Evolutionary conservation across 1,140 invertebrate genomes (phyloP).

Genomic region (Mesaphorura yosii): DNA sequence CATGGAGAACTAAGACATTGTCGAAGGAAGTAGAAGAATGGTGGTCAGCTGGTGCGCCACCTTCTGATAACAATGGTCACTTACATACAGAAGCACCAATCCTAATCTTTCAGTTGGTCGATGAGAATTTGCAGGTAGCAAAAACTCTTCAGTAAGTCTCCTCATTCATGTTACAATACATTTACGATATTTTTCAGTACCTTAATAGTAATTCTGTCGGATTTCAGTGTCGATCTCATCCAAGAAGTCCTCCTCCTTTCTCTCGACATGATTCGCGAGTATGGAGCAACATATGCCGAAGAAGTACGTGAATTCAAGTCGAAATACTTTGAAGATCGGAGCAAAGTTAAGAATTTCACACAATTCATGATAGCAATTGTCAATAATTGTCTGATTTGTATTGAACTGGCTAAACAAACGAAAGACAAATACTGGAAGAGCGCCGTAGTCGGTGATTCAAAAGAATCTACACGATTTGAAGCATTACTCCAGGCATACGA

Average conservation of each 20-base stretch:
- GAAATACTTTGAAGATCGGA: constrained; percentile 56
- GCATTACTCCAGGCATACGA: constrained; percentile 51
- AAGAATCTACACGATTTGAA: constrained; percentile 53
- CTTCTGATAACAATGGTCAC: constrained; percentile 62
- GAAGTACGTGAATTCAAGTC: constrained; percentile 74
- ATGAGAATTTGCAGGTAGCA: constrained; percentile 85
- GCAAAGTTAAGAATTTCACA: constrained; percentile 69
- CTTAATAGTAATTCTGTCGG: too few relatives aligned
- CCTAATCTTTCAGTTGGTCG: constrained; percentile 96
- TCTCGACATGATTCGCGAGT: constrained; percentile 78
- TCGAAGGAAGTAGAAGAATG: constrained; percentile 81
- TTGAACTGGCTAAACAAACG: constrained; percentile 72
- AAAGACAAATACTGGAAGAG: constrained; percentile 64
- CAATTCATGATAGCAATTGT: constrained; percentile 88
- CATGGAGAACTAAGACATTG: constrained; percentile 92
- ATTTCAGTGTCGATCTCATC: constrained; percentile 69
- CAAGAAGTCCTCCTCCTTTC: constrained; percentile 72
- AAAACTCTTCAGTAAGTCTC: constrained; percentile 56
- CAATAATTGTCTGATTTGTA: constrained; percentile 82
- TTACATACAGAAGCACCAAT: constrained; percentile 87
- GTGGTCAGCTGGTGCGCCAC: constrained; percentile 64
- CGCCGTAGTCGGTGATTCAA: constrained; percentile 44
- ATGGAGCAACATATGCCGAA: constrained; percentile 70
- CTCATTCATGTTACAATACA: too few relatives aligned
- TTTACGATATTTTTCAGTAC: too few relatives aligned